phyloP scores from a whole-genome alignment of 2,888 invertebrate genomes.

The Ypsolopha sequella region DNA sequence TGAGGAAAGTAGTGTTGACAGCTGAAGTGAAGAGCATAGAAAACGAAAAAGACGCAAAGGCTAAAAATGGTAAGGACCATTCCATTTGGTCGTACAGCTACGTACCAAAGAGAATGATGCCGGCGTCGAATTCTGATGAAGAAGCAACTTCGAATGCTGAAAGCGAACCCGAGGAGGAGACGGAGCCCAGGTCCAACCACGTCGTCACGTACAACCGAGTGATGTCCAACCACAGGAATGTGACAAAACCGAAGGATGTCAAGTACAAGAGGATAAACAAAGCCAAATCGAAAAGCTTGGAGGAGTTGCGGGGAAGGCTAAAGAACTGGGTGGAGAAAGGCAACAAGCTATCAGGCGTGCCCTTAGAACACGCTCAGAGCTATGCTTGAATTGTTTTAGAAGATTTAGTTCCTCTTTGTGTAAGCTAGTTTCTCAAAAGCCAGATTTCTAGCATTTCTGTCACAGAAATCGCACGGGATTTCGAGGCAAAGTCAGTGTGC shows the following conservation, averaged over 20 bases:
- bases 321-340: constrained; percentile 91
- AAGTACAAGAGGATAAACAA: constrained; percentile 93
- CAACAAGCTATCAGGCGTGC: constrained; percentile 74
- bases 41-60: constrained; percentile 46
- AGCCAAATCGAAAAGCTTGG: constrained; percentile 90
- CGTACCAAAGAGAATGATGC: constrained; percentile 62
- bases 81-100: constrained; percentile 63
- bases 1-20: constrained; percentile 55
- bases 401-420: neutral
- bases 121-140: constrained; percentile 52
- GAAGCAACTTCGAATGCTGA: constrained; percentile 53
- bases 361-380: constrained; percentile 76
- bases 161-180: constrained; percentile 47
- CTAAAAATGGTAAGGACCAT: constrained; percentile 25
- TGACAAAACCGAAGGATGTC: constrained; percentile 91
- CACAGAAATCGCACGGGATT: no score
- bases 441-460: no score
- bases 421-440: neutral
- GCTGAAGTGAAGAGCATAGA: constrained; percentile 60
- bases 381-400: constrained; percentile 55
- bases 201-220: constrained; percentile 87
- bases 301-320: constrained; percentile 84
- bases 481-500: neutral
- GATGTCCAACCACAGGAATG: constrained; percentile 91
- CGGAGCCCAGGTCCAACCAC: constrained; percentile 55